Evolutionary conservation across 2,113 vertebrate genomes (phyloP), one percentile per base, ranked within the genome.

Genomic region (Cyprinodon tularosa): DNA sequence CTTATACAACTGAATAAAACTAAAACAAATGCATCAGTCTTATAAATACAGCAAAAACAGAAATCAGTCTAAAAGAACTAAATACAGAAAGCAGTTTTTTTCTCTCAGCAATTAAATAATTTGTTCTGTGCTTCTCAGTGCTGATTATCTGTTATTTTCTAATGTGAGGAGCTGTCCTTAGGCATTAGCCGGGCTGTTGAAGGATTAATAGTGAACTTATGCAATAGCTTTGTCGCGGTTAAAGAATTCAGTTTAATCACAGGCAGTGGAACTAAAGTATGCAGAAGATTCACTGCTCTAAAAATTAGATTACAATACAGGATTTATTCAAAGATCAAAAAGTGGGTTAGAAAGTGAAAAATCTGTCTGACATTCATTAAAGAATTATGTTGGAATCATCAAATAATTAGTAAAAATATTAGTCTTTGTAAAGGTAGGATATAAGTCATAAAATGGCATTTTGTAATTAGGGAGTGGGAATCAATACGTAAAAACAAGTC

Each of bases 1-100:
- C 50, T n/a, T 45, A 63, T 72, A 66, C 38, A 17, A 57, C 22
- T 68, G 20, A 40, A 66, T 66, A 64, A 76, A 83, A 53, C 67
- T 75, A 72, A 85, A 76, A 83, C 59, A 85, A 83, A 78, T 47
- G 76, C 66, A 70, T 74, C 73, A 86, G 71, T 82, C 71, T 68
- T 68, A 88, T 81, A 84, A 85, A 85, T 68, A 85, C 15, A 77
- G 62, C 36, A n/a, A 72, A 62, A 86, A 10, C 53, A 66, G 29
- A 64, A 12, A 61, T 74, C 1, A 48, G 62, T 47, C 44, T 61
- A 65, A 22, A 66, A 66, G 13, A 17, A 17, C 82, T 73, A 79
- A 80, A 62, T 40, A 45, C 42, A 15, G 70, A 64, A 7, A 67
- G 12, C 7, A 38, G 0, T 40, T 14, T 20, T 14, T 14, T 20